These are phyloP conservation scores for Chloroclysta siterata DNA, from an alignment of 2,888 invertebrate genomes.

Conservation along the genomic window DNA sequence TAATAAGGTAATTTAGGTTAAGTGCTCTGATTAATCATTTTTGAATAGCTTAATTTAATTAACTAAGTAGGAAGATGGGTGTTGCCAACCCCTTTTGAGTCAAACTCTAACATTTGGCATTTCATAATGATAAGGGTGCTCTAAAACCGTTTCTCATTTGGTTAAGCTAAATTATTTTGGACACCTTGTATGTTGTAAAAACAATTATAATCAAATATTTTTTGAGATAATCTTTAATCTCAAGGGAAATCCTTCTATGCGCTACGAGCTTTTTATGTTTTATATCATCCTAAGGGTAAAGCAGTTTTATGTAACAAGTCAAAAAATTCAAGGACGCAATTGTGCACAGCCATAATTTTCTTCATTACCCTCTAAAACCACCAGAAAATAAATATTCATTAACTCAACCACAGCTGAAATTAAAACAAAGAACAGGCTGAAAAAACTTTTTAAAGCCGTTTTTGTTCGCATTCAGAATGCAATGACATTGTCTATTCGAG, in stretches of 20 bases:
- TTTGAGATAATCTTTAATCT: not conserved
- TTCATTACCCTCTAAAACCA: conserved; percentile 26
- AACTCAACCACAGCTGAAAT: conserved; percentile 23
- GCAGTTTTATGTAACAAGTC: conserved; percentile 19
- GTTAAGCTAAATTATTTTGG: not conserved
- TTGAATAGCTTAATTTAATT: conserved; percentile 11
- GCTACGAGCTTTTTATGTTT: not conserved
- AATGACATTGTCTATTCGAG: conserved; percentile 54
- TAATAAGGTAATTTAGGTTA: conserved; percentile 28
- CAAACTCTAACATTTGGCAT: not conserved
- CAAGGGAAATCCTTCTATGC: not conserved
- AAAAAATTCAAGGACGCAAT: conserved; percentile 25
- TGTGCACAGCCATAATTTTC: conserved; percentile 22
- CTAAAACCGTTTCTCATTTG: not conserved
- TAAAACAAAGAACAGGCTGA: conserved; percentile 25
- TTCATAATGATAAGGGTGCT: not conserved
- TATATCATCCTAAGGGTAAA: conserved; percentile 12
- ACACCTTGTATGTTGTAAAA: too few species aligned
- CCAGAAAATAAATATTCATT: conserved; percentile 35
- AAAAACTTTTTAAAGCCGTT: conserved; percentile 27
- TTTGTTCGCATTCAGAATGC: conserved; percentile 34
- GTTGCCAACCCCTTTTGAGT: conserved; percentile 1
- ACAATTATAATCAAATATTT: too few species aligned
- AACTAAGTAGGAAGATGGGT: conserved; percentile 8
- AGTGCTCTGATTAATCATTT: conserved; percentile 22